Evolutionary conservation across 1,140 invertebrate genomes (phyloP).

Genomic region (Nephila pilipes): DNA sequence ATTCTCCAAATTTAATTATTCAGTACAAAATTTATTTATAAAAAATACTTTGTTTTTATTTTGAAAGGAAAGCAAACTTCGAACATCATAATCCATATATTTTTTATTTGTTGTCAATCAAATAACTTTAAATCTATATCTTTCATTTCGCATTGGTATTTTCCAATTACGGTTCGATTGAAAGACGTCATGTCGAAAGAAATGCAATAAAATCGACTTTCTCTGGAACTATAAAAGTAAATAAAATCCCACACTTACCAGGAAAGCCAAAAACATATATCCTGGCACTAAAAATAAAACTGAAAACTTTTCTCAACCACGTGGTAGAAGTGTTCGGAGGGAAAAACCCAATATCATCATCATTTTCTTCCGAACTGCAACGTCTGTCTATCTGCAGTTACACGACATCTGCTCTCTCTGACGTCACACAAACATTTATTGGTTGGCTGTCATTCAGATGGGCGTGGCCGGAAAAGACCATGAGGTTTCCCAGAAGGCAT

Average conservation of each 20-base stretch:
- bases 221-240: background rate
- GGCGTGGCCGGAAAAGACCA: conserved; percentile 72
- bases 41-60: too few species aligned
- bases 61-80: too few species aligned
- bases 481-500: conserved; percentile 73
- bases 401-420: conserved; percentile 71
- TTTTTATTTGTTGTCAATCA: too few species aligned
- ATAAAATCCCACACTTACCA: conserved; percentile 37
- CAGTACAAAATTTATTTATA: too few species aligned
- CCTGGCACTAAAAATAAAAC: conserved; percentile 46
- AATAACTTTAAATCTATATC: too few species aligned
- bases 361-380: conserved; percentile 60
- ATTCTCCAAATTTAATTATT: too few species aligned
- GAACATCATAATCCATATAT: too few species aligned
- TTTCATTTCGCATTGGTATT: too few species aligned
- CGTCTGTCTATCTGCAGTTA: background rate
- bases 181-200: background rate
- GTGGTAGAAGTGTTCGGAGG: conserved; percentile 56
- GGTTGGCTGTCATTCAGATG: conserved; percentile 72
- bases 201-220: background rate
- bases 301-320: conserved; percentile 43
- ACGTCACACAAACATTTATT: conserved; percentile 74
- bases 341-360: conserved; percentile 62
- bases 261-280: conserved; percentile 35
- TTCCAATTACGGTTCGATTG: background rate